phyloP scores from a whole-genome alignment of 2,113 vertebrate genomes.

The Promerops cafer region DNA sequence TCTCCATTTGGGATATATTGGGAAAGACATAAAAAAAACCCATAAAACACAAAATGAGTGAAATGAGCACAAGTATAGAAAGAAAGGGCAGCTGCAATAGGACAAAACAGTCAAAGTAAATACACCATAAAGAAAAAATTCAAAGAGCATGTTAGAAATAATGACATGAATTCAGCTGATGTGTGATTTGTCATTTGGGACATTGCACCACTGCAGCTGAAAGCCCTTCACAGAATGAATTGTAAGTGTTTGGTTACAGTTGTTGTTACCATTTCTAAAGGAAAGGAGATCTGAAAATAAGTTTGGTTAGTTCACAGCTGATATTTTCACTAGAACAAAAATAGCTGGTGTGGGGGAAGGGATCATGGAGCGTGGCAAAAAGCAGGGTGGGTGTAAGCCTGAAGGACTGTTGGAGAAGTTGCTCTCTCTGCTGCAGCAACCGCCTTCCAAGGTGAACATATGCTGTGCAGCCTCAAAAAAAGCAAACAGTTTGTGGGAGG shows the following conservation, averaged over 20 bases:
- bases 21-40: background rate
- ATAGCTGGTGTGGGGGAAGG: background rate
- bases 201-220: constrained; percentile 19
- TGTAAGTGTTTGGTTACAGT: background rate
- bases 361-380: background rate
- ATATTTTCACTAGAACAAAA: constrained; percentile 31
- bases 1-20: background rate
- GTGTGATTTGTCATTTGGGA: background rate
- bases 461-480: background rate
- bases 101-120: background rate
- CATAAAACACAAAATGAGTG: background rate
- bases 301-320: background rate
- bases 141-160: background rate
- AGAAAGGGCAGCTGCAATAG: constrained; percentile 20
- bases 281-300: constrained; percentile 8
- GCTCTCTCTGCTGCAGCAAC: constrained; percentile 12
- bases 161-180: background rate
- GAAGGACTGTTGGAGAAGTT: background rate
- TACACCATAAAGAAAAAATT: background rate
- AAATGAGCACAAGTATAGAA: background rate
- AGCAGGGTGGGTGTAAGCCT: constrained; percentile 24
- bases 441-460: constrained; percentile 49
- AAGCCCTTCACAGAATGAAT: background rate
- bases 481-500: constrained; percentile 6
- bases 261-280: background rate